These are phyloP conservation scores for Lithophane leautieri DNA, from an alignment of 2,888 invertebrate genomes.

Conservation along the genomic window DNA sequence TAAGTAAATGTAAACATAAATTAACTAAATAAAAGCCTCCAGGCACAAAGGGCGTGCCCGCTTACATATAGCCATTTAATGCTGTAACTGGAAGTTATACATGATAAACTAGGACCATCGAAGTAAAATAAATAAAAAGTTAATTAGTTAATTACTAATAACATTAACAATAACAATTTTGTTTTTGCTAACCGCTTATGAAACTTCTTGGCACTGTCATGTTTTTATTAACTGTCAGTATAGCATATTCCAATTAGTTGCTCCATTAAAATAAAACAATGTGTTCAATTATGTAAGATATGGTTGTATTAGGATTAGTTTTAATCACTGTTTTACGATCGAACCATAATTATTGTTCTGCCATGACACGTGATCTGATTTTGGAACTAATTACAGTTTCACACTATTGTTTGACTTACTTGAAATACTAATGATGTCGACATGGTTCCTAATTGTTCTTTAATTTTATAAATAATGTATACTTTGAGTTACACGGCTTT, in stretches of 20 bases:
- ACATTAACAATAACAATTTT: too few relatives aligned
- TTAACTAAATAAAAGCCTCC: too few relatives aligned
- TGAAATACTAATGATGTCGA: conserved; percentile 36
- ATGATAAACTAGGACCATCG: too few relatives aligned
- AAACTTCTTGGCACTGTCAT: neutral
- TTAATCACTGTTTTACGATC: conserved; percentile 27
- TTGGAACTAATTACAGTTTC: conserved; percentile 58
- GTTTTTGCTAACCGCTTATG: neutral
- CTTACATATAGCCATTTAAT: too few relatives aligned
- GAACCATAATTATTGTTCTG: conserved; percentile 10
- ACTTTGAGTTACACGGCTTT: neutral
- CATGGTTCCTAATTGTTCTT: conserved; percentile 33
- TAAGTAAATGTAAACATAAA: too few relatives aligned
- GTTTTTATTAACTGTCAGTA: conserved; percentile 1
- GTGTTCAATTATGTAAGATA: conserved; percentile 17
- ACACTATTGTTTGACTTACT: conserved; percentile 50
- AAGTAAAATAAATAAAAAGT: too few relatives aligned
- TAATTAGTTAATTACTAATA: too few relatives aligned
- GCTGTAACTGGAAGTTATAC: too few relatives aligned
- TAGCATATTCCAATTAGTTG: conserved; percentile 24
- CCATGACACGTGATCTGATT: conserved; percentile 24
- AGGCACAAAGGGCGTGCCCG: too few relatives aligned
- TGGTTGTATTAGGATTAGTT: conserved; percentile 13
- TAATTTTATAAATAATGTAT: conserved; percentile 19
- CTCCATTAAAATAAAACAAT: conserved; percentile 40